Evolutionary conservation across 2,797 vertebrate species (phyloP), one percentile per base, ranked within the genome.

Genomic region (Sebastes steindachneri): DNA sequence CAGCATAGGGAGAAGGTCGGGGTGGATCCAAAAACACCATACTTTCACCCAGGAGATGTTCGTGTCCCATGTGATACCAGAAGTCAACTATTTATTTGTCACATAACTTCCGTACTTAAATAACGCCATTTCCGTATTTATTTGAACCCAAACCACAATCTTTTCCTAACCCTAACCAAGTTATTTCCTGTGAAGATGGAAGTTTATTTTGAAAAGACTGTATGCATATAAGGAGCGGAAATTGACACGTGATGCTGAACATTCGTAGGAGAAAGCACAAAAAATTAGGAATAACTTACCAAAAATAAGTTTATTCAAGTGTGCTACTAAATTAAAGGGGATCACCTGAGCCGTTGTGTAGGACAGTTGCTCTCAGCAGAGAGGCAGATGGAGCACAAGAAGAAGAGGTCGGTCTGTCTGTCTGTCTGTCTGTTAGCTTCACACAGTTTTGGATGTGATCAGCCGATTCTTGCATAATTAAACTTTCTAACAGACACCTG

Each of bases 401-500:
- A 41, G 37, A 68, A 62, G 70, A 83, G 17, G 62, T 23, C 73
- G 58, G 74, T 84, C 68, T 82, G 14, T 68, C 73, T 66, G n/a
- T 41, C 37, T 41, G 70, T 68, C 58, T 67, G 83, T 68, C 73
- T 66, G 65, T 68, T 73, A 71, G 31, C 60, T 29, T 69, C 83
- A 86, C 82, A 81, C 73, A 35, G 68, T 84, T 77, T 84, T 68
- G 75, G 75, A 82, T 82, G 53, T 64, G 80, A 85, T 87, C 73
- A 68, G 33, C 58, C 51, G 69, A 48, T 63, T 70, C 57, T 53
- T 81, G 81, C 71, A 83, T 89, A 75, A 89, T 87, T 79, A 79
- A 68, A 86, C 57, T 59, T 64, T 71, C 68, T 55, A 68, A 23
- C 54, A 75, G 67, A 63, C 79, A 75, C 54, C 31, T n/a, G 29